These are phyloP conservation scores for Antedon bifida DNA, from an alignment of 35 echinoderm and acorn worm species.

Conservation along the genomic window DNA sequence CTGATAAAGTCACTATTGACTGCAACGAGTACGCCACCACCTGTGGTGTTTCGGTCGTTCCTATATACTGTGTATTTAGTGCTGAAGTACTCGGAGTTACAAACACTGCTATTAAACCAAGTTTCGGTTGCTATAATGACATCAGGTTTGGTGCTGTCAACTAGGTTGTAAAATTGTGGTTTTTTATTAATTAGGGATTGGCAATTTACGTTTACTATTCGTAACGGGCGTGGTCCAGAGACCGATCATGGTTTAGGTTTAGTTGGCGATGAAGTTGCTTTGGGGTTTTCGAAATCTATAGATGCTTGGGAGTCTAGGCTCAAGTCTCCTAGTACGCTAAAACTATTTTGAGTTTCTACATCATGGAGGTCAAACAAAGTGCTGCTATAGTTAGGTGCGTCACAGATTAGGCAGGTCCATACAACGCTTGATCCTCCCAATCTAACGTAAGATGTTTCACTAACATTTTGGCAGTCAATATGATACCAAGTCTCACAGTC, in stretches of 20 bases:
- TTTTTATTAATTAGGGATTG: conserved; percentile 42
- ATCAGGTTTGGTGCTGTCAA: conserved; percentile 56
- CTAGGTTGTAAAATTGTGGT: conserved; percentile 23
- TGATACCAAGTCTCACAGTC: background rate
- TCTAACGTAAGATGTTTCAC: conserved; percentile 21
- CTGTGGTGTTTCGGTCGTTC: background rate
- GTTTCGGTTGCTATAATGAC: conserved; percentile 52
- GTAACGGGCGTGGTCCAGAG: conserved; percentile 6
- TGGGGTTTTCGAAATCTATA: conserved; percentile 17
- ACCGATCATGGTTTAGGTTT: conserved; percentile 26
- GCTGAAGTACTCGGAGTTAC: conserved; percentile 39
- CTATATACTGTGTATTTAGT: conserved; percentile 26
- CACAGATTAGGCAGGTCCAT: conserved; percentile 42
- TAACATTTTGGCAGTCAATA: conserved; percentile 42
- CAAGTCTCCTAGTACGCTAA: conserved; percentile 1
- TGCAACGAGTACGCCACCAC: background rate
- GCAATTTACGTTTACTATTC: conserved; percentile 43
- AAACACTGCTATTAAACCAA: conserved; percentile 30
- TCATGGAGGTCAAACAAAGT: conserved; percentile 31
- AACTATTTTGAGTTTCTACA: conserved; percentile 1
- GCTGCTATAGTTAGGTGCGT: conserved; percentile 35
- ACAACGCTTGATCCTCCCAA: conserved; percentile 16
- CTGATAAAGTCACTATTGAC: conserved; percentile 4
- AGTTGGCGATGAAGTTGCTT: conserved; percentile 18
- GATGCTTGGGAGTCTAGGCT: conserved; percentile 10